These are phyloP conservation scores for Eristalis arbustorum DNA, from an alignment of 2,888 invertebrate genomes.

Conservation along the genomic window DNA sequence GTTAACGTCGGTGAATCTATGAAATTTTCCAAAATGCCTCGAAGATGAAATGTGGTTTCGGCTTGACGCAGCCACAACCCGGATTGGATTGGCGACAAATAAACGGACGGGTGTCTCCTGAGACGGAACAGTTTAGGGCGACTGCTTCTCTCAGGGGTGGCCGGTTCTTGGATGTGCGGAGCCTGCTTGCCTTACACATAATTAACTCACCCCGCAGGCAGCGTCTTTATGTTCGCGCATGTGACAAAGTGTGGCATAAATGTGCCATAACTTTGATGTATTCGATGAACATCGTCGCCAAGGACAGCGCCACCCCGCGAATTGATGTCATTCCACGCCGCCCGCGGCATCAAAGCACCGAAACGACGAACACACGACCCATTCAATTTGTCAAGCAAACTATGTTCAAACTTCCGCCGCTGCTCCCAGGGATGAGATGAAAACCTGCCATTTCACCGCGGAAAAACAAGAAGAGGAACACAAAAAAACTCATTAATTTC, in stretches of 20 bases:
- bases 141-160: too few species aligned
- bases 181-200: too few species aligned
- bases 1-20: neutral
- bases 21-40: neutral
- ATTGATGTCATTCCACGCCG: too few species aligned
- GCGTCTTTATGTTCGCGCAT: too few species aligned
- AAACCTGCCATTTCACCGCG: slow-evolving; percentile 23
- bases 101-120: neutral
- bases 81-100: neutral
- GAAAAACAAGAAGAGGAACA: neutral
- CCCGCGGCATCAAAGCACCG: neutral
- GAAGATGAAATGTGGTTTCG: neutral
- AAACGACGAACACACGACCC: neutral
- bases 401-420: neutral
- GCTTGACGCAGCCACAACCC: neutral
- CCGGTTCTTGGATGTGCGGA: too few species aligned
- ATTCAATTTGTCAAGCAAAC: neutral
- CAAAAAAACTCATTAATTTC: slow-evolving; percentile 46
- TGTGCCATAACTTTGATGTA: too few species aligned
- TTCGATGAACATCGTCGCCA: too few species aligned
- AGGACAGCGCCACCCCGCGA: too few species aligned
- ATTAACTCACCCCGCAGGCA: too few species aligned
- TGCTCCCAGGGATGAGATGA: neutral
- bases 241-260: too few species aligned
- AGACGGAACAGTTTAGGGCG: neutral